Evolutionary conservation across 2,888 invertebrate species (phyloP).

Genomic region (Drosophila suboccidentalis): DNA sequence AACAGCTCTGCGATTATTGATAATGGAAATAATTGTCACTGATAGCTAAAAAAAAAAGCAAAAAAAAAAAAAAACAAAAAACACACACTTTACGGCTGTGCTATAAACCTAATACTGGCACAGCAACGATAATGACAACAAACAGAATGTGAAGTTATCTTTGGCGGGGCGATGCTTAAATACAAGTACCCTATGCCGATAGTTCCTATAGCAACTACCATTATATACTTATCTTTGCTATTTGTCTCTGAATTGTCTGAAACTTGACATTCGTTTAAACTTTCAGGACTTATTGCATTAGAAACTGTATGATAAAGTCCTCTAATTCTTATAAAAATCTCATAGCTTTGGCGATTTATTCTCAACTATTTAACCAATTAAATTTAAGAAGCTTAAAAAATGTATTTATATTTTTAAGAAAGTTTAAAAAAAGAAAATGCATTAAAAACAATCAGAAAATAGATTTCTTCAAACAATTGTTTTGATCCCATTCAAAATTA

Average conservation of each 20-base stretch:
- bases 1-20: slow-evolving; percentile 15
- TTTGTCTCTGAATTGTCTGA: background rate
- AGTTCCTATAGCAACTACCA: background rate
- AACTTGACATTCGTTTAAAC: background rate
- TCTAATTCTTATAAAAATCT: no score
- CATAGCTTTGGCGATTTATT: no score
- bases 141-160: background rate
- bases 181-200: background rate
- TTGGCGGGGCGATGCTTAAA: background rate
- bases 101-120: slow-evolving; percentile 5
- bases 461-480: background rate
- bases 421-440: no score
- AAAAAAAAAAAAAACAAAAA: slow-evolving; percentile 2
- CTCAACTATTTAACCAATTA: no score
- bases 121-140: slow-evolving; percentile 7
- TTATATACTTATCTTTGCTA: background rate
- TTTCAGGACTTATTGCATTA: background rate
- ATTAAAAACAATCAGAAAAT: no score
- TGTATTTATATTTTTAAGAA: no score
- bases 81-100: background rate
- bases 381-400: no score
- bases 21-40: slow-evolving; percentile 14
- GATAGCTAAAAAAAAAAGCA: slow-evolving; percentile 11
- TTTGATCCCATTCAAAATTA: background rate
- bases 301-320: background rate